Percentiles rank a stretch among this genome's conserved stretches.
phyloP scores from a whole-genome alignment of 2,888 invertebrate species.

The Trissolcus japonicus region DNA sequence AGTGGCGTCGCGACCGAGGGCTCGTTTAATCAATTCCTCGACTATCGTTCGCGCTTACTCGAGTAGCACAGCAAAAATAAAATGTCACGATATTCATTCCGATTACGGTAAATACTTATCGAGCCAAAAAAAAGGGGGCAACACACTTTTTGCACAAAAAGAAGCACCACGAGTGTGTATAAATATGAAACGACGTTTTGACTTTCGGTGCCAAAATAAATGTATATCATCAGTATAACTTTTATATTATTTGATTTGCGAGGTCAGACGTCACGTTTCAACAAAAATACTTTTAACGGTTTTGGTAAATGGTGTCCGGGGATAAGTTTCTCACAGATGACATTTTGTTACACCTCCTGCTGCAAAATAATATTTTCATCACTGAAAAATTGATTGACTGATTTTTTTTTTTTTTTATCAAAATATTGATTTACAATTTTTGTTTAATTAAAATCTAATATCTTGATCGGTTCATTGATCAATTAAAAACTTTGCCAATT shows the following conservation, averaged over 20 bases:
- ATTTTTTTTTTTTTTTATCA: no score
- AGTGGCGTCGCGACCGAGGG: conserved; percentile 73
- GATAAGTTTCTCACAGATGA: no score
- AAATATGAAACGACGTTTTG: conserved; percentile 1
- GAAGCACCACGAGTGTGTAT: not conserved
- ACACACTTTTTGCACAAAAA: not conserved
- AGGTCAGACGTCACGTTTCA: not conserved
- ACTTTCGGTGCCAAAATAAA: not conserved
- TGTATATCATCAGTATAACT: not conserved
- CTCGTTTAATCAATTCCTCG: conserved; percentile 60
- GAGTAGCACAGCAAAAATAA: conserved; percentile 50
- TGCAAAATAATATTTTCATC: no score
- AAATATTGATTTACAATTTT: no score
- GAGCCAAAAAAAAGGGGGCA: conserved; percentile 17
- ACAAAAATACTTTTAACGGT: no score
- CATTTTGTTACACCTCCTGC: no score
- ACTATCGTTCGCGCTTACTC: conserved; percentile 54
- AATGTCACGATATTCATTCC: conserved; percentile 48
- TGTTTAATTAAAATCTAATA: no score
- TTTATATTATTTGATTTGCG: not conserved
- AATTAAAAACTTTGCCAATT: not conserved
- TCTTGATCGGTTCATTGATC: no score
- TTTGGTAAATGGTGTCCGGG: no score
- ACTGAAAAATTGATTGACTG: no score
- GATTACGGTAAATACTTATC: conserved; percentile 50